Evolutionary conservation across 2,888 invertebrate species (phyloP), one percentile per base, ranked within the genome.

Genomic region (Machimus rusticus): DNA sequence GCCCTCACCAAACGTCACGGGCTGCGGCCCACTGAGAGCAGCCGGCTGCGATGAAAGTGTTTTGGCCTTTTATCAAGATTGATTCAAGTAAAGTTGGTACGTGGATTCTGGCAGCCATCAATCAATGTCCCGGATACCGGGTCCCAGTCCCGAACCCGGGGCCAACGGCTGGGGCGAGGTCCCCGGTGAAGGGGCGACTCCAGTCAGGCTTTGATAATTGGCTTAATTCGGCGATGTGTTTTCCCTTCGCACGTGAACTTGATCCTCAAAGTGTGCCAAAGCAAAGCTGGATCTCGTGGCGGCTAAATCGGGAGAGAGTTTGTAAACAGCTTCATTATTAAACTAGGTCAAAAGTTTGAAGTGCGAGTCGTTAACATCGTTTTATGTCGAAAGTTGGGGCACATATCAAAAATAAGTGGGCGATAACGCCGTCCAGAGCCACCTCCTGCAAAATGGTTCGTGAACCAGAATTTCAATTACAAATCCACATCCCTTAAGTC

Each of bases 291-390:
- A 51, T 51, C 2, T 16, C 1, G 43, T 46, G 43, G 43, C 16
- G n/a, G 51, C n/a, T 19, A 51, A n/a, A 78, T 6, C 14, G 78
- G n/a, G 8, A 19, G n/a, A 28, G 34, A 55, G 28, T 55, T 81
- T 51, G 81, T 81, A 81, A 81, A 81, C 81, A 81, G 81, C 81
- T 28, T 55, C 55, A 46, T 81, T 81, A 81, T 28, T 55, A 51
- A 81, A 81, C 12, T 81, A 28, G 81, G 81, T 81, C 81, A 81
- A n/a, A 81, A 81, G 81, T 81, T 81, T 81, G 51, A 31, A 81
- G 51, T 81, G 81, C 46, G 31, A 31, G 8, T 81, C 51, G 81
- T 81, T 81, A 81, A 28, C 81, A 55, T 34, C n/a, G 34, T 81
- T 81, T 46, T 81, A 81, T 81, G 34, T 51, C 0, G 9, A 34